These are phyloP conservation scores for Athene noctua DNA, from an alignment of 2,113 vertebrate species.

Conservation along the genomic window DNA sequence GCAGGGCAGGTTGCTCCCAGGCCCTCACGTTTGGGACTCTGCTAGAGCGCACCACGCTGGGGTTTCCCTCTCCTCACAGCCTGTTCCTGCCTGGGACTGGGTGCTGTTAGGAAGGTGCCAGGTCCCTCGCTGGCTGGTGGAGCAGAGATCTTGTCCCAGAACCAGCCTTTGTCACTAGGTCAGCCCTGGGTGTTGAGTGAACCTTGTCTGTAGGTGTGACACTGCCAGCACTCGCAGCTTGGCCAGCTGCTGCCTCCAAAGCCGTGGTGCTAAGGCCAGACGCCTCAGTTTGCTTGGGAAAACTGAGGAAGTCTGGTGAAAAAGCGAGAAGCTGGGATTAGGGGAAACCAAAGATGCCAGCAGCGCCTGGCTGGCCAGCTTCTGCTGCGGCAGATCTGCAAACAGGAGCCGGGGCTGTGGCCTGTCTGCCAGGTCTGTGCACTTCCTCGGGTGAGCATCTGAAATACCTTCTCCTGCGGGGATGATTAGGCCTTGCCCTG, in stretches of 20 bases:
- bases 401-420: not conserved
- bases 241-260: not conserved
- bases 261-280: not conserved
- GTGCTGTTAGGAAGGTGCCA: not conserved
- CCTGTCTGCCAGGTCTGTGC: too few species aligned
- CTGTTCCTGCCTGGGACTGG: not conserved
- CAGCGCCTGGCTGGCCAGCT: not conserved
- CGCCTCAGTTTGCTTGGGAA: not conserved
- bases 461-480: not conserved
- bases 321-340: not conserved
- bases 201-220: not conserved
- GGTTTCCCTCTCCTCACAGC: not conserved
- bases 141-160: not conserved
- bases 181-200: not conserved
- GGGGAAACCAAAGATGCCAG: not conserved
- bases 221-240: not conserved
- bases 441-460: not conserved
- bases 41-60: not conserved
- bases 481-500: not conserved
- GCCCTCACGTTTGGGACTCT: fast-evolving
- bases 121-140: not conserved
- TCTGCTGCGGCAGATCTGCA: not conserved
- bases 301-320: not conserved
- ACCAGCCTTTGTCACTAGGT: not conserved
- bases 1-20: not conserved